Conservation (phyloP, 1,140 invertebrate species). For the Druon quercuslanigerum region DNA sequence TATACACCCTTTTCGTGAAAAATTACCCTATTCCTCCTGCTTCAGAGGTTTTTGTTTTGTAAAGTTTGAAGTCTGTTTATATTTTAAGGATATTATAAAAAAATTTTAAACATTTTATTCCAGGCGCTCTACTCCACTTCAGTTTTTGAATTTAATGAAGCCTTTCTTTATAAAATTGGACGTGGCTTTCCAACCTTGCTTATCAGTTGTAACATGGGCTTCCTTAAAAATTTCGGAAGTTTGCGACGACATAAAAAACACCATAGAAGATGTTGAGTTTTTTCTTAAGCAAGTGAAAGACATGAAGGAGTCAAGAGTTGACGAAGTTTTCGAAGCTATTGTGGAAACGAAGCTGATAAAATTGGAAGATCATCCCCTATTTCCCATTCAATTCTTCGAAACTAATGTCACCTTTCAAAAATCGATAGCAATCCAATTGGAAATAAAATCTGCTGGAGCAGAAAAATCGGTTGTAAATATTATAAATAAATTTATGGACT, state of each 20-base stretch:
- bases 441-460: conserved; percentile 78
- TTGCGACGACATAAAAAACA: conserved; percentile 77
- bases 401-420: conserved; percentile 77
- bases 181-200: conserved; percentile 83
- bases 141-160: conserved; percentile 83
- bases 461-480: conserved; percentile 82
- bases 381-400: conserved; percentile 80
- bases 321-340: conserved; percentile 82
- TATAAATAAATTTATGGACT: conserved; percentile 82
- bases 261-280: conserved; percentile 81
- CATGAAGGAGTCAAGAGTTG: conserved; percentile 85
- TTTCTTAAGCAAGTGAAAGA: conserved; percentile 85
- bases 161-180: conserved; percentile 82
- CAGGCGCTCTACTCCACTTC: conserved; percentile 75
- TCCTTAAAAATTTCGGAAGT: conserved; percentile 83
- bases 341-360: conserved; percentile 80
- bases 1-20: no score
- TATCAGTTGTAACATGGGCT: conserved; percentile 88
- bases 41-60: no score
- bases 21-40: no score
- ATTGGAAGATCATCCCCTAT: conserved; percentile 80
- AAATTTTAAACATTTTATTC: conserved; percentile 49
- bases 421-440: conserved; percentile 68
- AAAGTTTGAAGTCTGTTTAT: no score
- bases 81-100: no score